Percentiles rank a stretch among this genome's conserved stretches.
These are phyloP conservation scores for Cordilura impudica DNA, from an alignment of 2,888 invertebrate genomes.

Conservation along the genomic window DNA sequence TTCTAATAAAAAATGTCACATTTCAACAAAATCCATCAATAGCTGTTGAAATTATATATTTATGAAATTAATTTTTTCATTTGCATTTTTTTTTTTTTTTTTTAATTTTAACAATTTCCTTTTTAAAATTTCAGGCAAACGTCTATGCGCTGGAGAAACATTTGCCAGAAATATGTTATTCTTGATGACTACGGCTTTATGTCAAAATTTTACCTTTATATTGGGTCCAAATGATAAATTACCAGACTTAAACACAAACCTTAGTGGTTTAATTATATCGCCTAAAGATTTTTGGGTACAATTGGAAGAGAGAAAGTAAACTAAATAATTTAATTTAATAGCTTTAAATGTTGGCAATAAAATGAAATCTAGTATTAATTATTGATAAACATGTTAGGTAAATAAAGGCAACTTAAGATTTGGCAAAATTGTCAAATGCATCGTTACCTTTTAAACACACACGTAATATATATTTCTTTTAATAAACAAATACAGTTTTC, in stretches of 20 bases:
- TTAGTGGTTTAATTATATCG: slow-evolving; percentile 80
- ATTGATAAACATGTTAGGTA: too few relatives aligned
- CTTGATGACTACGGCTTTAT: slow-evolving; percentile 80
- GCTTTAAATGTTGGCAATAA: neutral
- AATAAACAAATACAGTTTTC: too few relatives aligned
- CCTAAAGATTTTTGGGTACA: slow-evolving; percentile 82
- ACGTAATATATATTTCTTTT: too few relatives aligned
- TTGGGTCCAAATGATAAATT: slow-evolving; percentile 79
- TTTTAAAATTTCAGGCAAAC: slow-evolving; percentile 79
- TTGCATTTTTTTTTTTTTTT: too few relatives aligned
- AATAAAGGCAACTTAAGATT: too few relatives aligned
- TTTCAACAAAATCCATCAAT: too few relatives aligned
- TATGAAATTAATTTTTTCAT: too few relatives aligned
- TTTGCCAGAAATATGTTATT: slow-evolving; percentile 84
- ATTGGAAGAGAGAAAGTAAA: slow-evolving; percentile 71
- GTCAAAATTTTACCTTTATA: slow-evolving; percentile 82
- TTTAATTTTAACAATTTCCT: neutral
- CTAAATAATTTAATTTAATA: too few relatives aligned
- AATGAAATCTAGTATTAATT: neutral
- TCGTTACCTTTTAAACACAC: too few relatives aligned
- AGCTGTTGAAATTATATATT: too few relatives aligned
- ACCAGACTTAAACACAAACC: slow-evolving; percentile 76
- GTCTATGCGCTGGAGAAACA: slow-evolving; percentile 86
- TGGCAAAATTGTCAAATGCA: too few relatives aligned
- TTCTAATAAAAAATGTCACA: too few relatives aligned